Percentiles rank a stretch among this genome's conserved stretches.
These are phyloP conservation scores for Xylota sylvarum DNA, from an alignment of 2,888 invertebrate genomes.

Conservation along the genomic window DNA sequence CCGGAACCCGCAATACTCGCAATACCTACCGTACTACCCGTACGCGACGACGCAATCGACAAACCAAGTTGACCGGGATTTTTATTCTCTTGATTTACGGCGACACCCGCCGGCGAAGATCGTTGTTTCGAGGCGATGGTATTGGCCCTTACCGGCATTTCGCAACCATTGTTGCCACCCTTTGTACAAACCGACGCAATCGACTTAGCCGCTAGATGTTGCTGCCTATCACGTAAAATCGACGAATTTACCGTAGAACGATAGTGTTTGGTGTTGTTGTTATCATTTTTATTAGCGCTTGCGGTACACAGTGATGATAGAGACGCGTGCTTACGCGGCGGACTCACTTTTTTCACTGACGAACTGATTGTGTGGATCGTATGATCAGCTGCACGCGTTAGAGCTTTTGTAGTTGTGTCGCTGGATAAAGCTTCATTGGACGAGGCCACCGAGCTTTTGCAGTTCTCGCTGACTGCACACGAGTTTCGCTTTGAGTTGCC, in stretches of 20 bases:
- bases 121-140: conserved; percentile 65
- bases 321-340: conserved; percentile 82
- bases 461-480: conserved; percentile 74
- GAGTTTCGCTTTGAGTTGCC: conserved; percentile 83
- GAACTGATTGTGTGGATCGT: conserved; percentile 62
- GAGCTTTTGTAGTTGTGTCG: conserved; percentile 71
- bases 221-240: conserved; percentile 59
- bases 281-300: conserved; percentile 78
- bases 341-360: conserved; percentile 82
- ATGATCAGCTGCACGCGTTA: conserved; percentile 43
- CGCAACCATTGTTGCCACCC: conserved; percentile 47
- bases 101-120: conserved; percentile 52
- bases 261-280: conserved; percentile 77
- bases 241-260: conserved; percentile 68
- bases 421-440: conserved; percentile 81
- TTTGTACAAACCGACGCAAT: conserved; percentile 63
- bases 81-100: conserved; percentile 86
- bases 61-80: conserved; percentile 83
- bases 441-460: conserved; percentile 81
- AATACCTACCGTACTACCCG: conserved; percentile 75
- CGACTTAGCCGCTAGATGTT: conserved; percentile 57
- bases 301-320: conserved; percentile 75
- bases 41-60: conserved; percentile 72
- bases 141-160: conserved; percentile 58
- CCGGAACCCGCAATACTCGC: conserved; percentile 61